phyloP scores from a whole-genome alignment of 2,113 vertebrate genomes.

The Ursus arctos region DNA sequence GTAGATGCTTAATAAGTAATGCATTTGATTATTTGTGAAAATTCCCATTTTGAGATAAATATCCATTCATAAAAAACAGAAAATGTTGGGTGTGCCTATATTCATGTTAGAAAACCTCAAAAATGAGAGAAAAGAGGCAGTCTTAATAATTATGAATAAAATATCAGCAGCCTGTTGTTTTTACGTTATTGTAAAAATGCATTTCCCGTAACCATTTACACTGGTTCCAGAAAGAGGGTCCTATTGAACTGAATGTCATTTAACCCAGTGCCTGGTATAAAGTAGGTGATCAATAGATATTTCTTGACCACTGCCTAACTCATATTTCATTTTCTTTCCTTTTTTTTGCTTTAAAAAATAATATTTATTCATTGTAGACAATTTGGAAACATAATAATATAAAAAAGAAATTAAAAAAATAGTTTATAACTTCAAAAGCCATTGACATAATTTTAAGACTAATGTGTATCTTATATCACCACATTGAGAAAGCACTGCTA shows the following conservation, averaged over 20 bases:
- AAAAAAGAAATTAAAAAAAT: background rate
- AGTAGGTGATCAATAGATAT: conserved; percentile 24
- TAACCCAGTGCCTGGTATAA: background rate
- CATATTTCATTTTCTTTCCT: conserved; percentile 20
- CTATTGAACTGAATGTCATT: conserved; percentile 19
- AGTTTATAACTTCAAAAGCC: background rate
- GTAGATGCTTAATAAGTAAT: background rate
- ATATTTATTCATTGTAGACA: conserved; percentile 20
- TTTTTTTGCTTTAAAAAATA: conserved; percentile 49
- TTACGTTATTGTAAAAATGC: background rate
- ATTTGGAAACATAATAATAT: conserved; percentile 28
- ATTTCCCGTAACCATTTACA: conserved; percentile 30
- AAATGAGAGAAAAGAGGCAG: background rate
- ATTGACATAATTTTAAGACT: background rate
- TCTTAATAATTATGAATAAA: conserved; percentile 51
- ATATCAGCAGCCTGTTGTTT: conserved; percentile 4
- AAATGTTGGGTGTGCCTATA: background rate
- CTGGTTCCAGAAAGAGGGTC: background rate
- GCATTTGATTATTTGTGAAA: conserved; percentile 29
- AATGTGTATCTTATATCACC: background rate
- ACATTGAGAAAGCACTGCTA: background rate
- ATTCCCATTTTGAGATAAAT: conserved; percentile 36
- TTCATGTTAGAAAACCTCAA: background rate
- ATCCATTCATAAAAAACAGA: conserved; percentile 47
- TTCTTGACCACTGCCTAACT: conserved; percentile 25